Evolutionary conservation across 2,113 vertebrate genomes (phyloP).

Genomic region (Aleadryas rufinucha): DNA sequence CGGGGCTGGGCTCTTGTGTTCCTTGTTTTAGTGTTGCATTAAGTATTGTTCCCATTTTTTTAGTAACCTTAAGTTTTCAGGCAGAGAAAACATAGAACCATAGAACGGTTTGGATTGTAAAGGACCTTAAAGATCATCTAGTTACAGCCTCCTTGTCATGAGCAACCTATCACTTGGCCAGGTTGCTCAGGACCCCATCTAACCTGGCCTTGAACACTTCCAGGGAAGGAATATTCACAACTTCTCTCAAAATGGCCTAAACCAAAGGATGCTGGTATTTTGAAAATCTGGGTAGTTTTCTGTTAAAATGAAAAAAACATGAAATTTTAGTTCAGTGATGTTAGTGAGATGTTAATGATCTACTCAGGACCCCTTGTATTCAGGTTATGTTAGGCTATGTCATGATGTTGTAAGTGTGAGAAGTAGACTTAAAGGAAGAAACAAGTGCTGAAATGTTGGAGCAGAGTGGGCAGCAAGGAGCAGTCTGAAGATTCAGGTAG

Average conservation of each 20-base stretch:
- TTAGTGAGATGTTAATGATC: background rate
- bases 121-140: background rate
- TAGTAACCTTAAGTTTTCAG: background rate
- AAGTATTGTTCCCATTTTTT: background rate
- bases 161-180: background rate
- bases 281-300: background rate
- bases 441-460: background rate
- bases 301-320: background rate
- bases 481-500: accelerated
- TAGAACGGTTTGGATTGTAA: background rate
- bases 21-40: background rate
- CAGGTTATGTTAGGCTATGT: background rate
- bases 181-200: background rate
- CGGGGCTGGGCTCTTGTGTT: background rate
- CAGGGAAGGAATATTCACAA: background rate
- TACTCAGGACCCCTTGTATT: background rate
- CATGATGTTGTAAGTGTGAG: background rate
- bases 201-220: background rate
- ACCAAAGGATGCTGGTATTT: background rate
- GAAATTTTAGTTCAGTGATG: background rate
- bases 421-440: background rate
- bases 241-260: background rate
- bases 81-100: background rate
- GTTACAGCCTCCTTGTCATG: background rate
- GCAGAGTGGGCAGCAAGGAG: background rate